phyloP scores from a whole-genome alignment of 2,113 vertebrate genomes.

The Scartelaos histophorus region DNA sequence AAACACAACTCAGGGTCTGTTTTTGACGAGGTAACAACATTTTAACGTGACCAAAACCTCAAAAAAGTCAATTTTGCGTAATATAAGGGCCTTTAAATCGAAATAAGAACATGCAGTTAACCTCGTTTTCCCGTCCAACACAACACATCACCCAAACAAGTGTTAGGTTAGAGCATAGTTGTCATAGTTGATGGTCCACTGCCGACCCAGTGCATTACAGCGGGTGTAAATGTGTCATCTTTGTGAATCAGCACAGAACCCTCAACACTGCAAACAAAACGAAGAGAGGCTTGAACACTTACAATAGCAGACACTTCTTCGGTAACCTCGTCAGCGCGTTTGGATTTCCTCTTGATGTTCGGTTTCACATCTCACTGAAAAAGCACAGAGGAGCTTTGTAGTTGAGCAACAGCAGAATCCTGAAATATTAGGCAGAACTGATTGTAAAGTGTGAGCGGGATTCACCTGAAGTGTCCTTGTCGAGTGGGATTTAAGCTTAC shows the following conservation, averaged over 20 bases:
- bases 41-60: too few relatives aligned
- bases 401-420: constrained; percentile 20
- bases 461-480: neutral
- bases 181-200: neutral
- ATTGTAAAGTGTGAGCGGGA: constrained; percentile 24
- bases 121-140: neutral
- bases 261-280: neutral
- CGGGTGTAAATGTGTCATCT: neutral
- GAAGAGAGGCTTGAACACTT: neutral
- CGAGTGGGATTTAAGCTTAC: constrained; percentile 5
- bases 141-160: neutral
- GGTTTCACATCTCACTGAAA: constrained; percentile 30
- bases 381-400: constrained; percentile 26
- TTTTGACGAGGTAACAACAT: too few relatives aligned
- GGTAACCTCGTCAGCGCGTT: neutral
- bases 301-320: neutral
- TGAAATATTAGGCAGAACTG: constrained; percentile 42
- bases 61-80: too few relatives aligned
- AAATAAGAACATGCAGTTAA: too few relatives aligned
- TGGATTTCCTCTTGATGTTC: neutral
- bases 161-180: neutral
- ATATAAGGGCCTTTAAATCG: too few relatives aligned
- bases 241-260: neutral
- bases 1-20: too few relatives aligned
- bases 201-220: neutral